These are phyloP conservation scores for Pelochelys cantorii DNA, from an alignment of 2,797 vertebrate species.

Conservation along the genomic window DNA sequence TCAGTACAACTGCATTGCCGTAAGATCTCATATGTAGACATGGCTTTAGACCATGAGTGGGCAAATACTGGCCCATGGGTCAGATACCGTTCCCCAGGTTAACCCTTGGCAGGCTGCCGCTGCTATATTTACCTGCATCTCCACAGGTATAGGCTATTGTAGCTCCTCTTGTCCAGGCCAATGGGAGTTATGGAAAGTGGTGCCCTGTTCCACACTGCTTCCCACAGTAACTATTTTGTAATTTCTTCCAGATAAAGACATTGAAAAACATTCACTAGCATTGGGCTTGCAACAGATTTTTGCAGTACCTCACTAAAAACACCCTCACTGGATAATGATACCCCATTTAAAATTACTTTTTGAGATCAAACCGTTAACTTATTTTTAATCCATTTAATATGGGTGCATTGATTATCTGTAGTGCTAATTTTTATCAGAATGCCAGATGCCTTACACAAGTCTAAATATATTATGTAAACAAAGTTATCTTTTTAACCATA, in stretches of 20 bases:
- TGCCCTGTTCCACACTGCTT: no score
- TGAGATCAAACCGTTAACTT: neutral
- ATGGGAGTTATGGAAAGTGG: no score
- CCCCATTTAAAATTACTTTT: neutral
- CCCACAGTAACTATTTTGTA: neutral
- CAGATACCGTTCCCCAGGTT: no score
- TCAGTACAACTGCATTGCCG: no score
- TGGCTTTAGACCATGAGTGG: neutral
- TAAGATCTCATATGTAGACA: no score
- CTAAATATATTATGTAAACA: neutral
- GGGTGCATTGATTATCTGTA: neutral
- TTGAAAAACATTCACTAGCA: neutral
- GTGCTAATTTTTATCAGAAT: neutral
- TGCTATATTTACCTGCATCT: no score
- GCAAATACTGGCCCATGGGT: no score
- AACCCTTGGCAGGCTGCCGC: no score
- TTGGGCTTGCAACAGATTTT: neutral
- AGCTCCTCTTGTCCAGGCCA: no score
- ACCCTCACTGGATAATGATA: neutral
- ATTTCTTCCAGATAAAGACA: neutral
- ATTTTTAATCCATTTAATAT: neutral
- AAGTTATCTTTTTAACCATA: neutral
- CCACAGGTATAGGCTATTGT: no score
- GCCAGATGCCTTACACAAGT: neutral
- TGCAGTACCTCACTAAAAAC: neutral